Evolutionary conservation across 2,113 vertebrate species (phyloP).

Genomic region (Ceyx melanurus): DNA sequence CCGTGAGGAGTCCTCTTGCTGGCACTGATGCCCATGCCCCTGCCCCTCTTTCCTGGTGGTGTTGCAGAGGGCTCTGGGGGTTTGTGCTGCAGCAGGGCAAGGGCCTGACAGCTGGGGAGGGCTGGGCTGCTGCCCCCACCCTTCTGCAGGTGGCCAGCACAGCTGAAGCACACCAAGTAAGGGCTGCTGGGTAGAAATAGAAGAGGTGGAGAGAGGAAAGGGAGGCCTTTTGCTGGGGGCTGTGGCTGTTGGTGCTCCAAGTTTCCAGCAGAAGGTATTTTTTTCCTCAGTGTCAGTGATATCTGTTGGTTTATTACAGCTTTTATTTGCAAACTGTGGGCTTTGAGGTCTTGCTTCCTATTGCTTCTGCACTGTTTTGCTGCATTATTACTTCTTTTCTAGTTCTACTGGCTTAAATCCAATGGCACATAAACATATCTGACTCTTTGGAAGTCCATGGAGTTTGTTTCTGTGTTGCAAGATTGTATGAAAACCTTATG

Average conservation of each 20-base stretch:
- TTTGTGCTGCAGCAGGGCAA: neutral
- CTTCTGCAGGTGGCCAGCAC: neutral
- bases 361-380: neutral
- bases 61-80: too few species aligned
- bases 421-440: neutral
- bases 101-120: neutral
- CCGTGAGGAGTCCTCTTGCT: neutral
- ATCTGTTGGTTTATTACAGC: neutral
- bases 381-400: neutral
- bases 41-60: rapidly evolving
- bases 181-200: too few species aligned
- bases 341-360: neutral
- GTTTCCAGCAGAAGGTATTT: neutral
- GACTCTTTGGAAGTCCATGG: neutral
- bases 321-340: neutral
- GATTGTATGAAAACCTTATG: neutral
- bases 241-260: rapidly evolving
- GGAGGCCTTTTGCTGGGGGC: rapidly evolving
- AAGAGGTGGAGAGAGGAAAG: rapidly evolving
- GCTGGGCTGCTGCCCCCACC: neutral
- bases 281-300: rapidly evolving
- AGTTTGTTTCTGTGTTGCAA: neutral
- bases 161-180: neutral
- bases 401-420: neutral
- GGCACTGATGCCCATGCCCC: neutral